Percentiles rank a stretch among this genome's conserved stretches.
phyloP scores from a whole-genome alignment of 2,888 invertebrate genomes.

The Drosophila testacea region DNA sequence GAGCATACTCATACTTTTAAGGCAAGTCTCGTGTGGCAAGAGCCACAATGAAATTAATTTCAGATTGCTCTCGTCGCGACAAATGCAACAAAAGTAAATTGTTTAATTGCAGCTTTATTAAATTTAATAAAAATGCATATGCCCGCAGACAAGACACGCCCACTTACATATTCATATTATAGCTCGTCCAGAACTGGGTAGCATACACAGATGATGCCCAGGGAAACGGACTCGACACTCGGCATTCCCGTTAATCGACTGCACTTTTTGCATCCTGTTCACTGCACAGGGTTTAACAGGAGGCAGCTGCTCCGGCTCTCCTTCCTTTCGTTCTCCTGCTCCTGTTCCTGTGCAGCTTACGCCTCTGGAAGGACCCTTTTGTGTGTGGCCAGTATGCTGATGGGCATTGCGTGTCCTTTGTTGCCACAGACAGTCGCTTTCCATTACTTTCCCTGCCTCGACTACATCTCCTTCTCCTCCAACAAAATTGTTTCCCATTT shows the following conservation, averaged over 20 bases:
- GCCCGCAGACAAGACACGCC: conserved; percentile 61
- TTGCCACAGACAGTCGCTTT: conserved; percentile 54
- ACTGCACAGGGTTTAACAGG: conserved; percentile 45
- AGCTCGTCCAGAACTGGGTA: conserved; percentile 10
- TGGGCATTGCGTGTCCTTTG: conserved; percentile 66
- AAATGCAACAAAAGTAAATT: conserved; percentile 65
- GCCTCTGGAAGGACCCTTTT: conserved; percentile 42
- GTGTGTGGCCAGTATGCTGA: conserved; percentile 27
- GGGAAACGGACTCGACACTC: conserved; percentile 39
- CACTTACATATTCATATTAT: conserved; percentile 12
- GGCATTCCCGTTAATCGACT: conserved; percentile 74
- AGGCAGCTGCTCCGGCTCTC: conserved; percentile 26
- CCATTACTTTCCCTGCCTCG: conserved; percentile 8
- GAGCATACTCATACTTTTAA: not conserved
- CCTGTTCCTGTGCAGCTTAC: conserved; percentile 37
- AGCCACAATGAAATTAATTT: conserved; percentile 73
- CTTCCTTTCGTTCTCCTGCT: not conserved
- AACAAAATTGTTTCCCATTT: conserved; percentile 60
- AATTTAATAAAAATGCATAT: conserved; percentile 77
- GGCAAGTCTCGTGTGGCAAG: conserved; percentile 15
- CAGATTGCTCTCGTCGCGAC: conserved; percentile 52
- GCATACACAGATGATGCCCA: conserved; percentile 31
- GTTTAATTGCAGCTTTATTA: conserved; percentile 76
- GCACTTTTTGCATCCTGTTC: conserved; percentile 75
- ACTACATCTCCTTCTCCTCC: not conserved